Conservation (phyloP, 2,888 invertebrate species). For the Agelastica alni region DNA sequence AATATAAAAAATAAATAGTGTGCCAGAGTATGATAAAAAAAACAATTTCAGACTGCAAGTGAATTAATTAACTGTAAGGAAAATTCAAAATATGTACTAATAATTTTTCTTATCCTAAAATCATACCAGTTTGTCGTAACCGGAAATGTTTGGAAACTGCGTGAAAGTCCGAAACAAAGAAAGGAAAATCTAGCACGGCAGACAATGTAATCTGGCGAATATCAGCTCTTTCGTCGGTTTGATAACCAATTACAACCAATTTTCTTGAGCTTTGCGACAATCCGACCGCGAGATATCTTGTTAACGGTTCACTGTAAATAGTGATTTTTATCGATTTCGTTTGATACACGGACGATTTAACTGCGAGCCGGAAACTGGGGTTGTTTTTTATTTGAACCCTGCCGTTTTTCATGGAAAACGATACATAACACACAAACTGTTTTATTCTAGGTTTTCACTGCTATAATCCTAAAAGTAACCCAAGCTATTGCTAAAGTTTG, state of each 20-base stretch:
- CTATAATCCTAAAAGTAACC: too few relatives aligned
- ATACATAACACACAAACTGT: too few relatives aligned
- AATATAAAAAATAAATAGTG: too few relatives aligned
- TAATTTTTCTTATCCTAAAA: too few relatives aligned
- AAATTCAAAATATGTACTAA: too few relatives aligned
- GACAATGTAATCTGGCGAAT: conserved; percentile 32
- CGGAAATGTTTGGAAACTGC: not conserved
- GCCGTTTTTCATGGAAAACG: too few relatives aligned
- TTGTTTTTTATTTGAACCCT: not conserved
- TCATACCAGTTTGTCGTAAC: conserved; percentile 1
- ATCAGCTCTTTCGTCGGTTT: conserved; percentile 38
- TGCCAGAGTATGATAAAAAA: too few relatives aligned
- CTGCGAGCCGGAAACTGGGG: not conserved
- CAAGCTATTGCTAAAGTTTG: too few relatives aligned
- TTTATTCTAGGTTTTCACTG: too few relatives aligned
- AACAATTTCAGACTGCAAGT: too few relatives aligned
- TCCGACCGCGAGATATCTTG: conserved; percentile 49
- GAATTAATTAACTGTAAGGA: too few relatives aligned
- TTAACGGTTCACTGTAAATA: conserved; percentile 49
- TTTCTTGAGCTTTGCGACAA: conserved; percentile 45
- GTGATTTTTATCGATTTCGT: conserved; percentile 43
- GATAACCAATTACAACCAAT: conserved; percentile 48
- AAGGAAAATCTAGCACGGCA: conserved; percentile 11
- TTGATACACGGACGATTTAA: conserved; percentile 37
- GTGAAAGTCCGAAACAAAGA: conserved; percentile 25